A percentile compares a stretch with the other conserved stretches of the same genome.
Conservation (phyloP, 2,113 vertebrate genomes). For the Pica pica region DNA sequence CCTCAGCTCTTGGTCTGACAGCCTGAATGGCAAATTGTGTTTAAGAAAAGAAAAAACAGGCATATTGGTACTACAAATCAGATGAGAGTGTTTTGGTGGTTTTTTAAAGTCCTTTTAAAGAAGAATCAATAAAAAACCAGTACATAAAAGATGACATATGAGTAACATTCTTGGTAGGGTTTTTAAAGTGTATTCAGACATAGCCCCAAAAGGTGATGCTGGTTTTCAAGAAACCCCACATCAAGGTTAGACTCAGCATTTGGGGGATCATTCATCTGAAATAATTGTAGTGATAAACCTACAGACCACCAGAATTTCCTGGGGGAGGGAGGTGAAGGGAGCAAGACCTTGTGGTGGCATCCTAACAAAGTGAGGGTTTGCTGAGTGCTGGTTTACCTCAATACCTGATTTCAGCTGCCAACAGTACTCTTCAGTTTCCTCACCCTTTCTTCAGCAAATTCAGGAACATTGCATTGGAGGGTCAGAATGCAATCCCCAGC, state of each 20-base stretch:
- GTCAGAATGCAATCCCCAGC: not conserved
- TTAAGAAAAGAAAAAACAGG: not conserved
- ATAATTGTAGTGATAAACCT: not conserved
- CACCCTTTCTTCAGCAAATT: not conserved
- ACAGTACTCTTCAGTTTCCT: not conserved
- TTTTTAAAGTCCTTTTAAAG: not conserved
- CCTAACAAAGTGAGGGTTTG: not conserved
- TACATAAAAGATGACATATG: not conserved
- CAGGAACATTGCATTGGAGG: not conserved
- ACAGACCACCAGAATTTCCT: not conserved
- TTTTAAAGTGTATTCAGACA: not conserved
- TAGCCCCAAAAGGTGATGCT: not conserved
- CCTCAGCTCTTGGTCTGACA: not conserved
- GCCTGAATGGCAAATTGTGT: not conserved
- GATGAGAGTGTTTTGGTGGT: not conserved
- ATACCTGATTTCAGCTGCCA: not conserved
- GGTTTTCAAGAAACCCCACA: not conserved
- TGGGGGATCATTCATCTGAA: not conserved
- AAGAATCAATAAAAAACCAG: not conserved
- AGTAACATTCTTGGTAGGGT: not conserved
- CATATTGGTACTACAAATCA: not conserved
- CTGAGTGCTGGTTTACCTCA: rapidly evolving
- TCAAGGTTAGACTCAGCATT: not conserved
- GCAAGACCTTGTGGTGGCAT: not conserved
- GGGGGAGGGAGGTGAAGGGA: not conserved